Base-by-base conservation (phyloP, 2,113 vertebrate genomes). In the Austrofundulus limnaeus region DNA sequence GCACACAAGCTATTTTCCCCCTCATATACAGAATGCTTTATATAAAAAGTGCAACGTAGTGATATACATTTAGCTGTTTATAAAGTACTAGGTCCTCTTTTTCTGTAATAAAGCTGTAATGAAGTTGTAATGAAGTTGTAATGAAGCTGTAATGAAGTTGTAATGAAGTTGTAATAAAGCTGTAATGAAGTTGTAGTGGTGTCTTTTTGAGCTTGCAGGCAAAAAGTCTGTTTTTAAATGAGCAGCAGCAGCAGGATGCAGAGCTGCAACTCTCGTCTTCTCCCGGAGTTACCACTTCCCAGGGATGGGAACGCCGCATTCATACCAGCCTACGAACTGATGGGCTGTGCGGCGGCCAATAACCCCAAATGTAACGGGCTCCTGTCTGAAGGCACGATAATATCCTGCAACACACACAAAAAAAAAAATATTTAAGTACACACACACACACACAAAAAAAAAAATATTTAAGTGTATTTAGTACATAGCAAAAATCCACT, bases 241-340 rank as follows among this genome's bases (percentile, higher is more conserved):
- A 68, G 34, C 47, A 61, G 52, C n/a, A 39, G 66, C 66, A 71
- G 72, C 77, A 78, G 78, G 72, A 76, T 77, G 70, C 64, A 76
- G 72, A 72, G 41, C 21, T 23, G 67, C 47, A 66, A 68, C 53
- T 70, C 69, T 74, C 64, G 55, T 50, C 56, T 61, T 73, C 47
- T 31, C 64, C 37, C 55, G 55, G 51, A 61, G 81, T 92, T 93
- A 99, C 97, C 97, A 99, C 84, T 98, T 98, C 20, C 97, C 97
- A 3, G 97, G 97, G 73, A 99, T 97, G 39, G 97, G 94, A 46
- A 98, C 94, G 0, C 97, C 97, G 7, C 97, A 99, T 85, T 99
- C 97, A 23, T 99, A 99, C 97, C 97, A 99, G 72, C 96, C 95
- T 72, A 98, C 96, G 0, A 98, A 97, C 66, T 94, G 94, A 81